Conservation (phyloP, 1,140 invertebrate genomes). For the Ganaspis sp. region DNA sequence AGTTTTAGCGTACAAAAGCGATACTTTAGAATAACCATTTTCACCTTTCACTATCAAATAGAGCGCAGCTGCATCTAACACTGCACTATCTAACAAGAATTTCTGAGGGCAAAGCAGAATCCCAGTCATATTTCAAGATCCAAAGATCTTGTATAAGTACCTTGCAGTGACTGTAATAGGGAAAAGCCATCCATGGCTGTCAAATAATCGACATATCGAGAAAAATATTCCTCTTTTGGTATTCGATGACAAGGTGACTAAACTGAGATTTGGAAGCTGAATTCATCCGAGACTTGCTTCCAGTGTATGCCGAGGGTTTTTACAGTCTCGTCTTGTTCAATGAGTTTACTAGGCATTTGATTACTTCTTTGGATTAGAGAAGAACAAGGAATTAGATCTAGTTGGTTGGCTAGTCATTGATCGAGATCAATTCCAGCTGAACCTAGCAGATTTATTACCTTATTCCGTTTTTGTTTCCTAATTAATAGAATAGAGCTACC, state of each 20-base stretch:
- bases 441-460: neutral
- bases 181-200: constrained; percentile 5
- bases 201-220: constrained; percentile 9
- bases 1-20: constrained; percentile 57
- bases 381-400: neutral
- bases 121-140: constrained; percentile 16
- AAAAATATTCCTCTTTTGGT: constrained; percentile 13
- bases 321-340: neutral
- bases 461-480: neutral
- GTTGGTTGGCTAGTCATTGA: neutral
- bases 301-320: neutral
- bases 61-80: constrained; percentile 16
- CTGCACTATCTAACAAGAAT: neutral
- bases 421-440: neutral
- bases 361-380: neutral
- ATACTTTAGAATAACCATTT: constrained; percentile 30
- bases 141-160: constrained; percentile 31
- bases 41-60: neutral
- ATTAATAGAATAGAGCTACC: neutral
- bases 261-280: neutral
- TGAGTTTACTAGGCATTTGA: neutral
- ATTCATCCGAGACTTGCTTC: neutral
- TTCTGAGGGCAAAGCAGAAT: neutral
- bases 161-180: constrained; percentile 7
- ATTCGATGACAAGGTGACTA: neutral